Evolutionary conservation across 2,113 vertebrate species (phyloP), one percentile per base, ranked within the genome.

Genomic region (Cygnus buccinator): DNA sequence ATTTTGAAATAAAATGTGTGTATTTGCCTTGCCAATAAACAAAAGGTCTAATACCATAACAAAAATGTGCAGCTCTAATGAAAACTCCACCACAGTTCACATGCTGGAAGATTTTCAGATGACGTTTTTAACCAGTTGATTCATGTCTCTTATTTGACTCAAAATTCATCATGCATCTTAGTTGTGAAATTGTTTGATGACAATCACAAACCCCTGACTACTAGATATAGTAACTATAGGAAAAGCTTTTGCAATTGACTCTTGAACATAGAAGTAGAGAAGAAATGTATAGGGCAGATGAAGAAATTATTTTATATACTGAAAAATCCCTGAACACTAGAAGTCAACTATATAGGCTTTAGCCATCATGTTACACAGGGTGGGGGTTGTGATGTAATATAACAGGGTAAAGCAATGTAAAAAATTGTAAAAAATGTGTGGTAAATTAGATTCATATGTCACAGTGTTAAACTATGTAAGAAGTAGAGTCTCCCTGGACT

Each of bases 111-210:
- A 84, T 54, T 95, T 91, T 67, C 11, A 55, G 19, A 7, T 66
- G 66, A 41, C 5, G 5, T 16, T 73, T 92, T 94, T 95, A 71
- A 55, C 31, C 7, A n/a, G 16, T 50, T 82, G 28, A 78, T 85
- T 89, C 5, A 65, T 79, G 33, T 50, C 65, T 87, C 31, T 50
- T 70, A 52, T 39, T 87, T 91, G 39, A 84, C 84, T 93, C 33
- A 52, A 81, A 95, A 95, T 88, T 91, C 84, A 86, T 86, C 35
- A 33, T 46, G 44, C 31, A 74, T 94, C 75, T 96, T 89, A 78
- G 77, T 87, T 96, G 70, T 68, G 77, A 58, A 95, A 87, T 95
- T 92, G 61, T 84, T 95, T 91, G 41, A 95, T 95, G 81, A 78
- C 55, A 95, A 76, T 78, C 54, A 79, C 87, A 91, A 81, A 78